Percentiles rank a stretch among this genome's conserved stretches.
Conservation (phyloP, 2,888 invertebrate genomes). For the Nemoura dubitans region DNA sequence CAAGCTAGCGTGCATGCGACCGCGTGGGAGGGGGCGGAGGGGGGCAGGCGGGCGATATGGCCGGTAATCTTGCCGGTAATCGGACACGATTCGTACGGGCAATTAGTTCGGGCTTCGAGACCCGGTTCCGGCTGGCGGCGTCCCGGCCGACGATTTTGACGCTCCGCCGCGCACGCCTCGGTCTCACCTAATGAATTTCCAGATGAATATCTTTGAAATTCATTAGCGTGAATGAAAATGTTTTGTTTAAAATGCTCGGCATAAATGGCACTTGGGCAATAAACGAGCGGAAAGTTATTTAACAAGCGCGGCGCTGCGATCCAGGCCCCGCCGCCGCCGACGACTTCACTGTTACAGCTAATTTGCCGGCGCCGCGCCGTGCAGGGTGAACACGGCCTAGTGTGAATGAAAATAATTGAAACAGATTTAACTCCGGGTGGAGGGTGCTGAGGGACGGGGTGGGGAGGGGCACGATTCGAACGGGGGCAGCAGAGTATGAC, state of each 20-base stretch:
- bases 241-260: background rate
- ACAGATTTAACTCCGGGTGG: background rate
- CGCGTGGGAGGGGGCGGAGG: no score
- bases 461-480: background rate
- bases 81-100: slow-evolving; percentile 33
- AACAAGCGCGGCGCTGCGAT: background rate
- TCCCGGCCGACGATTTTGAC: background rate
- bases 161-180: slow-evolving; percentile 15
- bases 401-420: slow-evolving; percentile 12
- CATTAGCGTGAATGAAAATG: slow-evolving; percentile 13
- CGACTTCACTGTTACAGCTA: background rate
- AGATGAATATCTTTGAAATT: slow-evolving; percentile 23
- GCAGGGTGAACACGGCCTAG: background rate
- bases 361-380: background rate
- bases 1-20: no score
- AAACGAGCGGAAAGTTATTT: background rate
- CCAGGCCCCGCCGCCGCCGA: background rate
- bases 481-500: background rate
- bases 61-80: background rate
- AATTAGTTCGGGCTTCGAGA: slow-evolving; percentile 30
- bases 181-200: slow-evolving; percentile 28
- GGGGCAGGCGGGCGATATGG: background rate
- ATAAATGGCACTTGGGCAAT: background rate
- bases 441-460: background rate
- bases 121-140: background rate